Conservation (phyloP, 2,113 vertebrate genomes). For the Rutilus rutilus region DNA sequence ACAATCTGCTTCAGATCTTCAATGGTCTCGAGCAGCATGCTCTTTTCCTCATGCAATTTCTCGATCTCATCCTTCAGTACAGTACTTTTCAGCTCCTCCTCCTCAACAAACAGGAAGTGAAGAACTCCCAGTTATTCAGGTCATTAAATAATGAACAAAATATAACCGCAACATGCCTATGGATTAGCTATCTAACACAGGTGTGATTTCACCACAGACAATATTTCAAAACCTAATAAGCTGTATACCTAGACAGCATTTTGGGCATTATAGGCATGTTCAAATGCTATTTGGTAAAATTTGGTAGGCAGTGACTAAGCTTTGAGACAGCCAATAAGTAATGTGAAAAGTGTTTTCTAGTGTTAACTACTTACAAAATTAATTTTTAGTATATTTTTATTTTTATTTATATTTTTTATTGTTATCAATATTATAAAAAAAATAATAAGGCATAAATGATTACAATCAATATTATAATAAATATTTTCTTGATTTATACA, state of each 20-base stretch:
- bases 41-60: slow-evolving; percentile 76
- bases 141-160: not conserved
- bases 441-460: not conserved
- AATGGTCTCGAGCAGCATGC: slow-evolving; percentile 75
- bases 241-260: not conserved
- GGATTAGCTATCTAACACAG: not conserved
- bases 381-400: not conserved
- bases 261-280: not conserved
- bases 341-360: not conserved
- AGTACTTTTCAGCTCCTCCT: slow-evolving; percentile 67
- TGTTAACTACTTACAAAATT: not conserved
- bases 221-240: not conserved
- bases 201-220: not conserved
- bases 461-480: not conserved
- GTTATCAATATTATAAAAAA: not conserved
- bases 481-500: not conserved
- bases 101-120: slow-evolving; percentile 58
- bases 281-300: not conserved
- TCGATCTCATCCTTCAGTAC: slow-evolving; percentile 71
- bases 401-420: not conserved
- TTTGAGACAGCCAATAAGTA: not conserved
- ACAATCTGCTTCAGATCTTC: slow-evolving; percentile 75
- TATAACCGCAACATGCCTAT: not conserved
- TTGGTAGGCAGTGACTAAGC: not conserved
- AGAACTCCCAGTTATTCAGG: not conserved